Conservation (phyloP, 2,113 vertebrate genomes). For the Galbula dea region DNA sequence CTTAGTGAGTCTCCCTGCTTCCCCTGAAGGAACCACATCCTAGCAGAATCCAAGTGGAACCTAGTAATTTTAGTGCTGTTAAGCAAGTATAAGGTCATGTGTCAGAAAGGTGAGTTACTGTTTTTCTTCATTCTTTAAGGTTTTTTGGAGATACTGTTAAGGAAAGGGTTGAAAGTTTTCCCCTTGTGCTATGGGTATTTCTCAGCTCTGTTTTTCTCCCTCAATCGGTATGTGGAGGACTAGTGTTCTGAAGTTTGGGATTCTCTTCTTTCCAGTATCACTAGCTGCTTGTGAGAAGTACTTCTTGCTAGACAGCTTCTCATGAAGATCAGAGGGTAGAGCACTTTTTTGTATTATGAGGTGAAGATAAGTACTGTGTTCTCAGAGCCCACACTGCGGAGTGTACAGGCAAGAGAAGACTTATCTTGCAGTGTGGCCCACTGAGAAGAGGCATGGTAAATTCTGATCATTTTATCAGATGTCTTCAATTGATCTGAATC, state of each 20-base stretch:
- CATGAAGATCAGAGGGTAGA: background rate
- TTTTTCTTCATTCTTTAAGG: background rate
- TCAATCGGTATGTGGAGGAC: background rate
- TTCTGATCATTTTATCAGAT: too few relatives aligned
- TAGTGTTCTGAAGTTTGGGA: background rate
- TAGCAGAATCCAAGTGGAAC: background rate
- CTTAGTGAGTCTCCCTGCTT: background rate
- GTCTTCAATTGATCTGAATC: background rate
- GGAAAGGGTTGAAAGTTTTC: background rate
- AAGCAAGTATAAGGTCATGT: background rate
- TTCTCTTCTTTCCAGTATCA: background rate
- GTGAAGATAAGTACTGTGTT: background rate
- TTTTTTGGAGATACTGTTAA: background rate
- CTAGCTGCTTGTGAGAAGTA: background rate
- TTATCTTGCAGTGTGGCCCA: background rate
- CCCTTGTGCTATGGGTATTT: background rate
- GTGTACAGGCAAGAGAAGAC: fast-evolving
- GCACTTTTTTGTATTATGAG: background rate
- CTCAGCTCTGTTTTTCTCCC: background rate
- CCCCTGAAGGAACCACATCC: background rate
- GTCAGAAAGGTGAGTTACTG: background rate
- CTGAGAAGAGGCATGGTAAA: fast-evolving
- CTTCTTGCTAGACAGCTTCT: background rate
- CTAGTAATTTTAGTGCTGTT: background rate
- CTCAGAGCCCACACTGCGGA: background rate